Evolutionary conservation across 2,888 invertebrate genomes (phyloP), one percentile per base, ranked within the genome.

Genomic region (Trachelus tabidus): DNA sequence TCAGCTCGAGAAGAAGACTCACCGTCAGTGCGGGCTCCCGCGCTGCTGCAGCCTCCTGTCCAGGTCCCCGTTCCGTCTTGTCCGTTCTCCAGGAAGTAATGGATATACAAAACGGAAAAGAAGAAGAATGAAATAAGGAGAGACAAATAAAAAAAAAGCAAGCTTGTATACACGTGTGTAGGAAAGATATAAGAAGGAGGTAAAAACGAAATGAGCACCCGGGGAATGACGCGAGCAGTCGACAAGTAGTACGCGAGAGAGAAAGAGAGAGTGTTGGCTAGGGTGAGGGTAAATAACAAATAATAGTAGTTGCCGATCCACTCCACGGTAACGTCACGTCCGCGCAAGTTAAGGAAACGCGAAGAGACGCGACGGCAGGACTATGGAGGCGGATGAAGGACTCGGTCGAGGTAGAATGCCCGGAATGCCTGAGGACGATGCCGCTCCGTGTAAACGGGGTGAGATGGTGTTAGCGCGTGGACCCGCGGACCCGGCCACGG

Each of bases 21-120:
- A 90, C 90, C 90, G 90, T 90, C 89, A 90, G 85, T 82, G 85
- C 90, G 90, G 90, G 90, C 87, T 80, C 78, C 81, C 82, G 83
- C 86, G 82, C 71, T 23, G 71, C 34, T 71, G 4, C 71, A 34
- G 33, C 33, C 9, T 31, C 71, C 33, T 71, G 71, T 71, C 31
- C 71, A 31, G 12, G 31, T 71, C 71, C 71, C 6, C 31, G 71
- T 71, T 34, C 71, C 71, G 33, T 71, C 71, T 31, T 33, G 71
- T 71, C 79, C 75, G 68, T 75, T 56, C 73, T n/a, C 75, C 77
- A 77, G 76, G 37, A 77, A 68, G 76, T 74, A 76, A 77, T 71
- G 37, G 73, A 75, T 68, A 77, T 77, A 76, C 71, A 75, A 76
- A 30, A 68, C 33, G 37, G n/a, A 15, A 73, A 15, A 37, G 34